A percentile compares a stretch with the other conserved stretches of the same genome.
Conservation (phyloP, 2,888 invertebrate species). For the Ormyrus nitidulus region DNA sequence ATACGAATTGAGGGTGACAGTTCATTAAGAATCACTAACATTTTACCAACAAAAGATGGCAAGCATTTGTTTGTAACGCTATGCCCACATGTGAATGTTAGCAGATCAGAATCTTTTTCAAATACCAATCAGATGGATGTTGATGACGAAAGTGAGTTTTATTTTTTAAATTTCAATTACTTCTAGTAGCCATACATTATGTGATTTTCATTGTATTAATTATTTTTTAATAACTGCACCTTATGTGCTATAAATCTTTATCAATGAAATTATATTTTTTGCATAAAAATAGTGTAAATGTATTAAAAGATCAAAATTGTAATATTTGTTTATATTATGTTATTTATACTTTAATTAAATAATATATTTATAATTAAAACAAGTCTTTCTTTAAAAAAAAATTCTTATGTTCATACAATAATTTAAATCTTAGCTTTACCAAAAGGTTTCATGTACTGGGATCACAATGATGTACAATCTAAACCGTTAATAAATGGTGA, state of each 20-base stretch:
- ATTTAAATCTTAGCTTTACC: slow-evolving; percentile 41
- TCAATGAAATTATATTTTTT: neutral
- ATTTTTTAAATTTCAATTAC: neutral
- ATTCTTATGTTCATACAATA: neutral
- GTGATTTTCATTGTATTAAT: neutral
- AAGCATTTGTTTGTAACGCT: slow-evolving; percentile 70
- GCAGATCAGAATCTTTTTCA: slow-evolving; percentile 72
- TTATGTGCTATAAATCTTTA: neutral
- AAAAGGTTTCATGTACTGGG: slow-evolving; percentile 78
- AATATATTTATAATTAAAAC: neutral
- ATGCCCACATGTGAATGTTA: slow-evolving; percentile 64
- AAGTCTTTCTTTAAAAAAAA: neutral
- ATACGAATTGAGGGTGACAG: slow-evolving; percentile 69
- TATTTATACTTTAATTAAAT: neutral
- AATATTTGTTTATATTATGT: too few relatives aligned
- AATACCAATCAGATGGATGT: slow-evolving; percentile 72
- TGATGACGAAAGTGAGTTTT: slow-evolving; percentile 70
- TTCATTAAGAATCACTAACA: slow-evolving; percentile 66
- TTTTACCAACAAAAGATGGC: slow-evolving; percentile 69
- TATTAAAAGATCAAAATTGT: too few relatives aligned
- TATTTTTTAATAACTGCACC: neutral
- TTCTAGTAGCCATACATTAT: neutral
- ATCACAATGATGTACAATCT: slow-evolving; percentile 79
- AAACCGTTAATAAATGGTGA: slow-evolving; percentile 79
- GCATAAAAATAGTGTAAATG: neutral